Percentiles rank a stretch among this genome's conserved stretches.
phyloP scores from a whole-genome alignment of 1,140 invertebrate genomes.

The Bombus superbus region DNA sequence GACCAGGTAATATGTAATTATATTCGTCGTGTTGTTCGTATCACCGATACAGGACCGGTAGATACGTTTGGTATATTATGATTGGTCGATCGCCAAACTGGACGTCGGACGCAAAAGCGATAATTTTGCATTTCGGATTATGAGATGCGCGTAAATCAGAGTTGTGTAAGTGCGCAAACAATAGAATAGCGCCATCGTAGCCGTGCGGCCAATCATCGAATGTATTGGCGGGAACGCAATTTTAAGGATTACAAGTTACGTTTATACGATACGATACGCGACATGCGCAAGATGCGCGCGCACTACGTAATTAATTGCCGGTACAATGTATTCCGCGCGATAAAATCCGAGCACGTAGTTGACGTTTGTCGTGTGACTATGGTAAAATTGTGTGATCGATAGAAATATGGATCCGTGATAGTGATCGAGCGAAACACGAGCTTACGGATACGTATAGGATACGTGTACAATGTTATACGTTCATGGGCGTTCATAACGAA shows the following conservation, averaged over 20 bases:
- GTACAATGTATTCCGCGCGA: neutral
- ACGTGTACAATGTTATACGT: no score
- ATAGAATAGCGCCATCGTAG: neutral
- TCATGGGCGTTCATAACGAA: neutral
- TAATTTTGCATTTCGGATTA: neutral
- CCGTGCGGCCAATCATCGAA: neutral
- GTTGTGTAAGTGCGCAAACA: neutral
- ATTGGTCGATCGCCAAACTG: neutral
- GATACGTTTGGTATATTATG: neutral
- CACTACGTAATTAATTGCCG: neutral
- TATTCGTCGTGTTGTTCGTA: neutral
- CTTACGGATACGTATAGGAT: neutral
- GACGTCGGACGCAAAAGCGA: neutral
- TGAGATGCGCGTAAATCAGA: neutral
- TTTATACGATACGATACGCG: neutral
- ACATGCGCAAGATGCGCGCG: neutral
- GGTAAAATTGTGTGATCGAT: neutral
- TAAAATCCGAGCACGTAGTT: neutral
- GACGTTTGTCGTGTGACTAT: neutral
- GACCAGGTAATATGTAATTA: neutral
- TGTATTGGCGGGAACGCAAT: neutral
- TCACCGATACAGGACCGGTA: no score
- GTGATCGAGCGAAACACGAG: neutral
- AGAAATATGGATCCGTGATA: slow-evolving; percentile 6
- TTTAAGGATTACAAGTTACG: neutral